phyloP scores from a whole-genome alignment of 35 echinoderm and acorn worm genomes.

The Lytechinus variegatus region DNA sequence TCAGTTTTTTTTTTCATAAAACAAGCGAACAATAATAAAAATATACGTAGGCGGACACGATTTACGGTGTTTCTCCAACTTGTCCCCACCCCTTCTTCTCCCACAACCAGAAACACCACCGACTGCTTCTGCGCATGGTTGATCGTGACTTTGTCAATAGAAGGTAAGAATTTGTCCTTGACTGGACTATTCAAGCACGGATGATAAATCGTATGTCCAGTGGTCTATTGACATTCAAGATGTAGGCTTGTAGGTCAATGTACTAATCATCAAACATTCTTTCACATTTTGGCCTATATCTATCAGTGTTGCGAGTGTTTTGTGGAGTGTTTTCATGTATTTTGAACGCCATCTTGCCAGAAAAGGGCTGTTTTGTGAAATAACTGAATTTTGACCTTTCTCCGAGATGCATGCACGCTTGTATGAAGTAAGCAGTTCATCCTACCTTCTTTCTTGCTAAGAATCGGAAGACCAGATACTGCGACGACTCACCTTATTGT shows the following conservation, averaged over 20 bases:
- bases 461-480: not conserved
- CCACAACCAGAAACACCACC: not conserved
- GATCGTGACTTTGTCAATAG: not conserved
- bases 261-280: not conserved
- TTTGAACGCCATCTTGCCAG: not conserved
- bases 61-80: too few species aligned
- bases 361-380: not conserved
- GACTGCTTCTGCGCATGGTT: not conserved
- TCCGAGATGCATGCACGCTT: not conserved
- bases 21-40: too few species aligned
- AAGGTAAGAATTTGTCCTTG: not conserved
- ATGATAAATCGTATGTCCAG: not conserved
- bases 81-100: not conserved
- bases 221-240: not conserved
- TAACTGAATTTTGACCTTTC: not conserved
- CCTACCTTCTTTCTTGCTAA: not conserved
- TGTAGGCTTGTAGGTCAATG: not conserved
- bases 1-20: too few species aligned
- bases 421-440: not conserved
- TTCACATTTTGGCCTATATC: not conserved
- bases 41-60: too few species aligned
- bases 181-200: not conserved
- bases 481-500: not conserved
- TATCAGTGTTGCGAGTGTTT: not conserved
- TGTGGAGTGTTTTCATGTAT: not conserved